Evolutionary conservation across 2,888 invertebrate species (phyloP).

Genomic region (Ichneumoninae sp.): DNA sequence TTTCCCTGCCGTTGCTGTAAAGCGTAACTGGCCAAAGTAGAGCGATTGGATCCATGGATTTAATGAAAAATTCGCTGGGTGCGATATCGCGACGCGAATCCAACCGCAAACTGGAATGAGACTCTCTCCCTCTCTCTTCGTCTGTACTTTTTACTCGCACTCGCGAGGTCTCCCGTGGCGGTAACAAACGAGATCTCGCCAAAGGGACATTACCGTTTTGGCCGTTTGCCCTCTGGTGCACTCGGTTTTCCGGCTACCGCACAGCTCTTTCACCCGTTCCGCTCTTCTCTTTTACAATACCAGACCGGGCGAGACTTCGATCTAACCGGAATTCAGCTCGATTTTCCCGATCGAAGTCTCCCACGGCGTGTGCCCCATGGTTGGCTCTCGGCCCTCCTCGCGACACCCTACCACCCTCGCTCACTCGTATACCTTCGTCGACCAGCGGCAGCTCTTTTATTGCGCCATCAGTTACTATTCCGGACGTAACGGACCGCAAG

Average conservation of each 20-base stretch:
- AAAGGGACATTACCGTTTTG: conserved; percentile 65
- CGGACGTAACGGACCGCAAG: conserved; percentile 71
- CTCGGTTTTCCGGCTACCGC: conserved; percentile 18
- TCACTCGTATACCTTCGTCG: conserved; percentile 51
- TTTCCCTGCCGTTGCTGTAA: neutral
- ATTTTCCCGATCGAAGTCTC: conserved; percentile 49
- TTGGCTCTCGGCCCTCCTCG: conserved; percentile 12
- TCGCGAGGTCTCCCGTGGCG: neutral
- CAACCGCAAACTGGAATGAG: conserved; percentile 56
- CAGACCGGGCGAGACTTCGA: conserved; percentile 28
- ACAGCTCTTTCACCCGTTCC: neutral
- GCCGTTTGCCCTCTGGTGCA: conserved; percentile 58
- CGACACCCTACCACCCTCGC: conserved; percentile 26
- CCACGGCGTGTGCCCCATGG: conserved; percentile 20
- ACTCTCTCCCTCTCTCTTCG: conserved; percentile 26
- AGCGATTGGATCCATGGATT: conserved; percentile 52
- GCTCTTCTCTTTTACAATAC: neutral
- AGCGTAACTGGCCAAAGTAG: conserved; percentile 25
- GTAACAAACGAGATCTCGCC: conserved; percentile 61
- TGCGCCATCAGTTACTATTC: conserved; percentile 77
- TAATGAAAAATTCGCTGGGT: conserved; percentile 59
- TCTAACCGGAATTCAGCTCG: conserved; percentile 31
- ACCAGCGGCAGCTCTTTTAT: conserved; percentile 72
- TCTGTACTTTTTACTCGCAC: conserved; percentile 39
- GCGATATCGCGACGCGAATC: conserved; percentile 48